A percentile compares a stretch with the other conserved stretches of the same genome.
phyloP scores from a whole-genome alignment of 2,888 invertebrate genomes.

The Sceliomorpha sp. region DNA sequence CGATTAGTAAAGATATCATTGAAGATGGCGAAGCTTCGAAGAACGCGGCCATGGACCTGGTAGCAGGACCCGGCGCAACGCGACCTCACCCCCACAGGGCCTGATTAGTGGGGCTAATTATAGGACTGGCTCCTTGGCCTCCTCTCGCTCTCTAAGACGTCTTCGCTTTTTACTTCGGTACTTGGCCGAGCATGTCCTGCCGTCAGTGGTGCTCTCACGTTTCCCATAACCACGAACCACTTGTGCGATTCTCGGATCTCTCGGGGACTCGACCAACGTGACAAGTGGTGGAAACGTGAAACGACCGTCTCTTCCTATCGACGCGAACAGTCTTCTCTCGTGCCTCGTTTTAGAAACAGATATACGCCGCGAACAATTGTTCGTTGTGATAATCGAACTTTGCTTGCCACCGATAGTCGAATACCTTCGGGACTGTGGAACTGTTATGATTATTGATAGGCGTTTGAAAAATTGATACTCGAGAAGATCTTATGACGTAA shows the following conservation, averaged over 20 bases:
- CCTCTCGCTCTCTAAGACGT: conserved; percentile 59
- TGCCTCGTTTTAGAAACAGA: too few species aligned
- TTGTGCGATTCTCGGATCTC: conserved; percentile 33
- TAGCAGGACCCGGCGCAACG: conserved; percentile 51
- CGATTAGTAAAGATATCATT: conserved; percentile 59
- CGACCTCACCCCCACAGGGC: conserved; percentile 47
- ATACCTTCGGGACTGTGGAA: too few species aligned
- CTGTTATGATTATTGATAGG: too few species aligned
- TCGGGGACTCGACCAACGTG: not conserved
- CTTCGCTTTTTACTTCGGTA: conserved; percentile 60
- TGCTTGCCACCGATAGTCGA: too few species aligned
- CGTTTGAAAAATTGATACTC: too few species aligned
- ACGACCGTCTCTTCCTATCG: too few species aligned
- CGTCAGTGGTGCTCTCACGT: conserved; percentile 45
- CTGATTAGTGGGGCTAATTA: conserved; percentile 72
- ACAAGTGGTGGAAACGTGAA: too few species aligned
- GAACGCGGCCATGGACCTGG: conserved; percentile 46
- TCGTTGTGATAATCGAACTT: too few species aligned
- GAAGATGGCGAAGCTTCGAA: conserved; percentile 50
- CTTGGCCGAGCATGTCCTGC: conserved; percentile 41
- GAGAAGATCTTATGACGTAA: too few species aligned
- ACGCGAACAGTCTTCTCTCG: too few species aligned
- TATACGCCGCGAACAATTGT: too few species aligned
- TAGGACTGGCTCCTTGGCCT: conserved; percentile 61
- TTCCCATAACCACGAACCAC: too few species aligned